Evolutionary conservation across 2,113 vertebrate genomes (phyloP).

Genomic region (Salminus brasiliensis): DNA sequence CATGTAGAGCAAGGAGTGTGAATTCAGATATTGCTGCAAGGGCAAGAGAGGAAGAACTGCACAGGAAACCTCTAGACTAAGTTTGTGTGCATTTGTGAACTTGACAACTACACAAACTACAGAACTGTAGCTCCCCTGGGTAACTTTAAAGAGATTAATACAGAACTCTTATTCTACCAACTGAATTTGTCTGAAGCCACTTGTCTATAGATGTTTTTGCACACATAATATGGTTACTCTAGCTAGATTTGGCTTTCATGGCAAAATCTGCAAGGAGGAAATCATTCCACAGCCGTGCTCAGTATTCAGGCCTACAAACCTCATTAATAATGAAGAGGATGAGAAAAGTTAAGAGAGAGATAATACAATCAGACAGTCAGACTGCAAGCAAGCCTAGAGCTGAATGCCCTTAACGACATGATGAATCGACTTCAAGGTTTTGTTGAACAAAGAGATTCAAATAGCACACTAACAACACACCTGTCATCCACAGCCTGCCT

Average conservation of each 20-base stretch:
- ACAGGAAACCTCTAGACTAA: neutral
- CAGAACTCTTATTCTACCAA: neutral
- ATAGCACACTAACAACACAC: constrained; percentile 5
- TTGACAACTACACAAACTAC: neutral
- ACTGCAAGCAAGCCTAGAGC: neutral
- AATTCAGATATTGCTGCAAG: constrained; percentile 9
- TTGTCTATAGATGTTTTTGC: constrained; percentile 13
- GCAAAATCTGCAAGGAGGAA: neutral
- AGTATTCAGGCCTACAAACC: constrained; percentile 8
- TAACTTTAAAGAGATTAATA: neutral
- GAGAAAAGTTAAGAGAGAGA: constrained; percentile 30
- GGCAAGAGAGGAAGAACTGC: neutral
- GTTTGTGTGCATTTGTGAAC: neutral
- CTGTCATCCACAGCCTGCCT: constrained; percentile 12
- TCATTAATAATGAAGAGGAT: constrained; percentile 41
- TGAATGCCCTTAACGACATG: constrained; percentile 2
- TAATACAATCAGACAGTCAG: constrained; percentile 20
- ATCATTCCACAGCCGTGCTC: neutral
- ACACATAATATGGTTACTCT: neutral
- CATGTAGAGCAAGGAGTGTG: neutral
- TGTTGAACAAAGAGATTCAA: neutral
- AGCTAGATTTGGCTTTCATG: constrained; percentile 19
- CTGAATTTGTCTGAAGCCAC: neutral
- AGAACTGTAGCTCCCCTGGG: neutral
- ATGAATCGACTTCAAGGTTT: constrained; percentile 10